Evolutionary conservation across 2,888 invertebrate genomes (phyloP).

Genomic region (Tachystola acroxantha): DNA sequence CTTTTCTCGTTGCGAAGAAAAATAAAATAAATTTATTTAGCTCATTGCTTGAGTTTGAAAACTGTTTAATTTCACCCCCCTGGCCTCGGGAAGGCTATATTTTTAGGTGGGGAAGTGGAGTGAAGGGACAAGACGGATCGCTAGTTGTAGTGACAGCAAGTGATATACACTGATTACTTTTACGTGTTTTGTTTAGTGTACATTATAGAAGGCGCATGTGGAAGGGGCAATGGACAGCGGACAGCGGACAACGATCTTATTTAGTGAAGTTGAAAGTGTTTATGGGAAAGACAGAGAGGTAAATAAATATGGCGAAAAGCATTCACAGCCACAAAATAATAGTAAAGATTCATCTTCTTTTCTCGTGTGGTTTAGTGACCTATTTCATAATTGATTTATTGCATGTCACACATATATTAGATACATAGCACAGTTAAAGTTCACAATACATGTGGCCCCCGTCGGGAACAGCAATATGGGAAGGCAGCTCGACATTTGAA

Average conservation of each 20-base stretch:
- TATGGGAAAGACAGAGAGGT: no score
- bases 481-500: no score
- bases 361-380: no score
- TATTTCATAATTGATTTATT: no score
- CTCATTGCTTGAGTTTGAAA: conserved; percentile 15
- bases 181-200: conserved; percentile 9
- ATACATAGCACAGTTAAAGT: no score
- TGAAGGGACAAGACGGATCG: conserved; percentile 9
- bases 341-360: no score
- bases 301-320: no score
- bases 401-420: no score
- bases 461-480: no score
- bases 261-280: no score
- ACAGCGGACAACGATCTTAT: not conserved
- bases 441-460: no score
- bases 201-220: conserved; percentile 5
- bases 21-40: conserved; percentile 16
- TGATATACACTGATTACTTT: conserved; percentile 15
- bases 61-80: conserved; percentile 15
- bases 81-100: conserved; percentile 7
- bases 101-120: conserved; percentile 4
- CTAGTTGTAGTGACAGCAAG: conserved; percentile 9
- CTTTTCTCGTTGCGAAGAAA: conserved; percentile 40
- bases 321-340: no score
- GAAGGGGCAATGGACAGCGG: not conserved